Evolutionary conservation across 2,888 invertebrate genomes (phyloP).

Genomic region (Ochropacha duplaris): DNA sequence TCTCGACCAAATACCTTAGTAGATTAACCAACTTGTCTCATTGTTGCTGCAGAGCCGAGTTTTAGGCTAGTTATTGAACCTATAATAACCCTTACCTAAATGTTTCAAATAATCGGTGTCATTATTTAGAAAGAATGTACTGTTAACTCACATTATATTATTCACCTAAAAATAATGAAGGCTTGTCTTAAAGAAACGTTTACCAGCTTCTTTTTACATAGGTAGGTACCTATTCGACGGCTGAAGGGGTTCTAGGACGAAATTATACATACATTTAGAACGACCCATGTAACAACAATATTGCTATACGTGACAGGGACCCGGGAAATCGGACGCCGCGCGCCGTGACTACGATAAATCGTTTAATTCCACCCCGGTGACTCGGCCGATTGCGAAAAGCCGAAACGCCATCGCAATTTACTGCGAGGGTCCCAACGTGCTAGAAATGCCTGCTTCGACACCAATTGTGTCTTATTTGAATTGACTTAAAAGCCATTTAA

Average conservation of each 20-base stretch:
- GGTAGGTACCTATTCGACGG: background rate
- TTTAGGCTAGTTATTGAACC: background rate
- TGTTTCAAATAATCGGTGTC: background rate
- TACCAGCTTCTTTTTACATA: background rate
- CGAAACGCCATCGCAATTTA: constrained; percentile 69
- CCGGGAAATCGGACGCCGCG: constrained; percentile 62
- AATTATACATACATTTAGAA: constrained; percentile 41
- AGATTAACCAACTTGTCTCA: no score
- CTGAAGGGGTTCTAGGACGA: constrained; percentile 23
- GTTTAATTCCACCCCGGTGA: constrained; percentile 77
- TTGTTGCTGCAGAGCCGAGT: no score
- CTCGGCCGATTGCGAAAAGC: constrained; percentile 71
- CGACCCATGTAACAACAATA: constrained; percentile 51
- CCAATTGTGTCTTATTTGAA: constrained; percentile 51
- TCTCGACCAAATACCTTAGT: no score
- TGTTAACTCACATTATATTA: no score
- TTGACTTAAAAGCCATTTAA: constrained; percentile 40
- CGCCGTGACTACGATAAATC: constrained; percentile 76
- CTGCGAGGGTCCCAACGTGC: constrained; percentile 46
- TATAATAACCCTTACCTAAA: background rate
- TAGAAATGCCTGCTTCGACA: constrained; percentile 50
- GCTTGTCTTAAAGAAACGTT: background rate
- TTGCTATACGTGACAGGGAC: constrained; percentile 56
- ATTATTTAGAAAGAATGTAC: no score
- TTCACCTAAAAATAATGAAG: no score